Evolutionary conservation across 2,113 vertebrate species (phyloP).

Genomic region (Pampusana beccarii): DNA sequence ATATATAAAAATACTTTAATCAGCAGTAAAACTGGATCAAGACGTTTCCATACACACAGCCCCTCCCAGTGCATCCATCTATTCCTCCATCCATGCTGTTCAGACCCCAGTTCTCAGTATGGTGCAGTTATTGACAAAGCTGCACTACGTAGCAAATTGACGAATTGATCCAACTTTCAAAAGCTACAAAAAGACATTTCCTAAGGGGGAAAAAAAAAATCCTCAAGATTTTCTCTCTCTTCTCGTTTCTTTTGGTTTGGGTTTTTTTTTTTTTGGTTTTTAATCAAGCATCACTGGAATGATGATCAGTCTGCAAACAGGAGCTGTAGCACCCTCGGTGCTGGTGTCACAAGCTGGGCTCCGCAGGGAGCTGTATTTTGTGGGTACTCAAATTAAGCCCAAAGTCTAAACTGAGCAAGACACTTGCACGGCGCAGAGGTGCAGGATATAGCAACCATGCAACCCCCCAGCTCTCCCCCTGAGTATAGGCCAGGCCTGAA

Average conservation of each 20-base stretch:
- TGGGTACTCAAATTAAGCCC: not conserved
- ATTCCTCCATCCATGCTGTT: not conserved
- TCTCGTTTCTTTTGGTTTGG: not conserved
- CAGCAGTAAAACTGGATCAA: not conserved
- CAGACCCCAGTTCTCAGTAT: not conserved
- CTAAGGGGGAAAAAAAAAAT: not conserved
- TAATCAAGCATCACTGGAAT: not conserved
- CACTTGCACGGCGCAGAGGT: not conserved
- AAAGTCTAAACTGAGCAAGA: not conserved
- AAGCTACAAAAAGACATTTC: not conserved
- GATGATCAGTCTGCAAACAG: not conserved
- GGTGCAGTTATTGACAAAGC: not conserved
- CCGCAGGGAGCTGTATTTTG: not conserved
- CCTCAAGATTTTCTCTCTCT: not conserved
- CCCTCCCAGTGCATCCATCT: not conserved
- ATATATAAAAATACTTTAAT: not conserved
- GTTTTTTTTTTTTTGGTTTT: not conserved
- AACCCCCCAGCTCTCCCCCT: not conserved
- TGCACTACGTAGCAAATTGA: not conserved
- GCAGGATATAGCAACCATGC: not conserved
- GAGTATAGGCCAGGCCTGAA: not conserved
- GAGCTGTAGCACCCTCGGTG: not conserved
- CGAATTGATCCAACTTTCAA: not conserved
- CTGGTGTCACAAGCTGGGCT: rapidly evolving
- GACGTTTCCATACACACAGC: not conserved